Conservation (phyloP, 1,140 invertebrate species). For the Thaumetopoea pityocampa region DNA sequence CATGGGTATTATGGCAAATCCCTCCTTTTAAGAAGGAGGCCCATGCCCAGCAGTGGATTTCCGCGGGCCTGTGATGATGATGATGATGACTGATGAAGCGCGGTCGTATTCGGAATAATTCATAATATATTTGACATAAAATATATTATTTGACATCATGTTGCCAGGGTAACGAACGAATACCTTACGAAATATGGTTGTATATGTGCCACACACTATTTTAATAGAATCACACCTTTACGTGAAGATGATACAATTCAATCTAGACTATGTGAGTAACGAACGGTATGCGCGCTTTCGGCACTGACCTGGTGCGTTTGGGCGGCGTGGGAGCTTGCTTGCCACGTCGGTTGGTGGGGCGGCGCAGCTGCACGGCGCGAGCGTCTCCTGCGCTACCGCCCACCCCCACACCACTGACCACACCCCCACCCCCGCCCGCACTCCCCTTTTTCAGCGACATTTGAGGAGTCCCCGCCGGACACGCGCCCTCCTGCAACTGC, state of each 20-base stretch:
- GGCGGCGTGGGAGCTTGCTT: slow-evolving; percentile 96
- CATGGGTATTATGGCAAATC: too few relatives aligned
- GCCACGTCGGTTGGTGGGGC: slow-evolving; percentile 91
- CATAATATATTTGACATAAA: too few relatives aligned
- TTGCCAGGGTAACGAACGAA: slow-evolving; percentile 10
- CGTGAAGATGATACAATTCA: background rate
- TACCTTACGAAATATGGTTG: slow-evolving; percentile 2
- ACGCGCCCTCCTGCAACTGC: slow-evolving; percentile 75
- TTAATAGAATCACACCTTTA: background rate
- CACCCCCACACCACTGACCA: too few relatives aligned
- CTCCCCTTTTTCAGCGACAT: slow-evolving; percentile 81
- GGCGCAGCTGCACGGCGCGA: slow-evolving; percentile 85
- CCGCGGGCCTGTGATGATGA: too few relatives aligned
- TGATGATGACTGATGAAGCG: too few relatives aligned
- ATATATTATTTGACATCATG: too few relatives aligned
- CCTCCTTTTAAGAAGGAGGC: too few relatives aligned
- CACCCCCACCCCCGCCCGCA: slow-evolving; percentile 11
- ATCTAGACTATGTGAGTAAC: background rate
- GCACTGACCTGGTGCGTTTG: slow-evolving; percentile 89
- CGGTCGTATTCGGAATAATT: too few relatives aligned
- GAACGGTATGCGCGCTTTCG: background rate
- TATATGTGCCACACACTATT: background rate
- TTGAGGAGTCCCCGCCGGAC: slow-evolving; percentile 78
- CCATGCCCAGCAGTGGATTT: too few relatives aligned
- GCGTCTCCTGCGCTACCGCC: slow-evolving; percentile 21